Conservation (phyloP, 2,113 vertebrate genomes). For the Rhinogobius similis region DNA sequence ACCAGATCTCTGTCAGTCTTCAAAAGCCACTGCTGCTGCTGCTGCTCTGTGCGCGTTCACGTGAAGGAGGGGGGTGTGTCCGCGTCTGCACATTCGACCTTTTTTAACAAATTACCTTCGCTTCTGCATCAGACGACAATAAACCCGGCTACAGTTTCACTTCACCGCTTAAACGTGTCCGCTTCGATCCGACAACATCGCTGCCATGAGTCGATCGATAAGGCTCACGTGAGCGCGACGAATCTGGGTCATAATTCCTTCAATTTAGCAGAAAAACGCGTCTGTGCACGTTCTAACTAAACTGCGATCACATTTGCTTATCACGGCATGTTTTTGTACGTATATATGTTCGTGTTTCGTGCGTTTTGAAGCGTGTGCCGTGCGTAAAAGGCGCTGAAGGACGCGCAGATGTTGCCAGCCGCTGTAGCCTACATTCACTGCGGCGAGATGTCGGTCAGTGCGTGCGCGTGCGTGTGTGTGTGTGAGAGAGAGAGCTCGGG, state of each 20-base stretch:
- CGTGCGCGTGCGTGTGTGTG: slow-evolving; percentile 33
- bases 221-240: background rate
- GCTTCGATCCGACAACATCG: background rate
- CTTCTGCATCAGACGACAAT: background rate
- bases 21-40: background rate
- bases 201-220: background rate
- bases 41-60: slow-evolving; percentile 1
- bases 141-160: background rate
- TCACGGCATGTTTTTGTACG: background rate
- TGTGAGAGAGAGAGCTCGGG: background rate
- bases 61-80: slow-evolving; percentile 11
- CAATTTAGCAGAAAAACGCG: background rate
- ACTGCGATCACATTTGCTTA: too few relatives aligned
- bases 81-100: slow-evolving; percentile 1
- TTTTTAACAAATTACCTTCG: background rate
- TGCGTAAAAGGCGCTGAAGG: background rate
- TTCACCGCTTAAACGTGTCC: too few relatives aligned
- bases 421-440: slow-evolving; percentile 64
- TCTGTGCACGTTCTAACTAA: background rate
- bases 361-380: background rate
- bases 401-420: slow-evolving; percentile 47
- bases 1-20: too few relatives aligned
- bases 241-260: background rate
- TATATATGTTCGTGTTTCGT: background rate
- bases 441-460: slow-evolving; percentile 72